Evolutionary conservation across 2,888 invertebrate genomes (phyloP), one percentile per base, ranked within the genome.

Genomic region (Iphiclides podalirius): DNA sequence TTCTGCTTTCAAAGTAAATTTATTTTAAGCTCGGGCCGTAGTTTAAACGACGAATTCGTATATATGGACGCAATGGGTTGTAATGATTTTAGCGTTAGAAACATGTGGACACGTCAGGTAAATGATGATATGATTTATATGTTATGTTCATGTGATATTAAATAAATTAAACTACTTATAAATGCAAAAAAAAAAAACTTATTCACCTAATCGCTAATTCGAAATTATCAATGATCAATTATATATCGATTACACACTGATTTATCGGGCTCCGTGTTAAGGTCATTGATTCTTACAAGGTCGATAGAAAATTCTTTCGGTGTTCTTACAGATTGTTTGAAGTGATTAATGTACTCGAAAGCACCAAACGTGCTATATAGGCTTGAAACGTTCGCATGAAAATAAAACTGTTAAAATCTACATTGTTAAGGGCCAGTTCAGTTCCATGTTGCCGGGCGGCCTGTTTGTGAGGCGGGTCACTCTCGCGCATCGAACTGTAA

Each of bases 391-490:
- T 13, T 28, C 57, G 55, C 55, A 60, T 59, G 61, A 63, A 66
- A 66, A 68, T 66, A 64, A 65, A 64, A 60, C 3, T 60, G 58
- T 63, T 59, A 61, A 67, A 69, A 64, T 43, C 17, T 48, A 55
- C 53, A 60, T 69, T 70, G 66, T 72, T 70, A 75, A 75, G 61
- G 63, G 66, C 54, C 58, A 61, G 67, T 66, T 65, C 70, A 75
- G 68, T 70, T 80, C 79, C 79, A 82, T 80, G 82, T 61, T 63
- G 59, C 63, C 70, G 67, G 72, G 66, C 78, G 67, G 61, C 69
- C 70, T 82, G 87, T 86, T 87, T 86, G 85, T 79, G 77, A 82
- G 85, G 86, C 78, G 84, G 87, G 86, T 82, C 83, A 86, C 87
- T 88, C 87, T 76, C 72, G 86, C 86, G 87, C 87, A 87, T 65